Conservation (phyloP, 2,797 vertebrate species). For the Zenarchopterus dispar region DNA sequence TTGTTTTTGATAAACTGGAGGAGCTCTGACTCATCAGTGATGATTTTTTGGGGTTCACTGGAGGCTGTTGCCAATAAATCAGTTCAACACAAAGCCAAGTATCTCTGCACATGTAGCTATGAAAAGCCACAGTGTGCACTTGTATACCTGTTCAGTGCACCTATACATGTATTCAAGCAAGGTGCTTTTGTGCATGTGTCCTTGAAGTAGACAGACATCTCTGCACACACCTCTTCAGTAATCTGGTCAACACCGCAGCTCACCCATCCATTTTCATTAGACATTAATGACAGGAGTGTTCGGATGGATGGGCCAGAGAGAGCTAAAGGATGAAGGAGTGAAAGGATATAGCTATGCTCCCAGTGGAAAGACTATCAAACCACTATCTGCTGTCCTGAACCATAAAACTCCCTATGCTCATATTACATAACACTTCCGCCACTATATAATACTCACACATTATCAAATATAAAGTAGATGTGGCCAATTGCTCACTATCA, state of each 20-base stretch:
- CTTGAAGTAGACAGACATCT: conserved; percentile 42
- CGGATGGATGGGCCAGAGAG: conserved; percentile 17
- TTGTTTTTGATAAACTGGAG: conserved; percentile 24
- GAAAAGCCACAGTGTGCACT: not conserved
- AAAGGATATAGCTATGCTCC: conserved; percentile 55
- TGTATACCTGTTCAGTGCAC: conserved; percentile 5
- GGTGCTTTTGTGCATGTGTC: conserved; percentile 9
- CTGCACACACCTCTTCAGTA: conserved; percentile 32
- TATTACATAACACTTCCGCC: conserved; percentile 63
- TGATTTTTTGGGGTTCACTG: conserved; percentile 28
- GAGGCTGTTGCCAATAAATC: conserved; percentile 18
- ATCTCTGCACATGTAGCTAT: not conserved
- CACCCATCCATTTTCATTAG: conserved; percentile 72
- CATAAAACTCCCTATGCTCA: conserved; percentile 51
- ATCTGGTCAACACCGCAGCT: conserved; percentile 67
- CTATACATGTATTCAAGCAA: conserved; percentile 15
- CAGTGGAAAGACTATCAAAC: conserved; percentile 59
- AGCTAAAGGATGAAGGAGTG: conserved; percentile 41
- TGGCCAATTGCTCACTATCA: conserved; percentile 31
- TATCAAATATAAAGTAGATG: conserved; percentile 29
- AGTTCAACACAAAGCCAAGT: conserved; percentile 3
- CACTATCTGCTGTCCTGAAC: conserved; percentile 49
- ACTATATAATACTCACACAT: conserved; percentile 34
- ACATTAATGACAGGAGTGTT: conserved; percentile 57
- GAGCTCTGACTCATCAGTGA: conserved; percentile 9